Conservation (phyloP, 35 echinoderm and acorn worm genomes). For the Ophioderma brevispina region DNA sequence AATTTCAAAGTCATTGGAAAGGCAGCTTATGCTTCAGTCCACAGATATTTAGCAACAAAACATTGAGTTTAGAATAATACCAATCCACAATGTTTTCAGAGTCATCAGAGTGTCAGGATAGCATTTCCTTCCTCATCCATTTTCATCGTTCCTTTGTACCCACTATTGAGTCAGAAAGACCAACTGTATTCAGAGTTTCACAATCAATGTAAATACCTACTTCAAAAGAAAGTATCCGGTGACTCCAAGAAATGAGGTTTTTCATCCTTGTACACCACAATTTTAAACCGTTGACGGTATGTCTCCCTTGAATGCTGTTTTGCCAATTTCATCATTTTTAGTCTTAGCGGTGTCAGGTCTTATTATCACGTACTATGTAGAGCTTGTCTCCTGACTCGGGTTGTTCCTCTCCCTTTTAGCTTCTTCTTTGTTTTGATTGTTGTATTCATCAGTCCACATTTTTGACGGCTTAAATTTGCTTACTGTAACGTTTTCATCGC, state of each 20-base stretch:
- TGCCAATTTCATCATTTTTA: neutral
- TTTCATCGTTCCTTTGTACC: neutral
- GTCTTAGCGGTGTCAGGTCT: neutral
- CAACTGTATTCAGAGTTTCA: neutral
- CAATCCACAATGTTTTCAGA: neutral
- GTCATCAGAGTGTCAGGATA: neutral
- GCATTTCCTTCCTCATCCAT: neutral
- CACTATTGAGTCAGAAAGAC: neutral
- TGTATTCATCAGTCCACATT: too few relatives aligned
- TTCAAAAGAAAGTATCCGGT: neutral
- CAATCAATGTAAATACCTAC: neutral
- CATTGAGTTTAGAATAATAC: neutral
- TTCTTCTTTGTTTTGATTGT: too few relatives aligned
- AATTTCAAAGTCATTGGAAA: neutral
- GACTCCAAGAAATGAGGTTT: neutral
- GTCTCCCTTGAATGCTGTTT: neutral
- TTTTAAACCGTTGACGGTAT: neutral
- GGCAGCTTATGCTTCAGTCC: neutral
- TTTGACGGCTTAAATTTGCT: too few relatives aligned
- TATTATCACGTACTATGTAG: neutral
- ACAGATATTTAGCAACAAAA: constrained; percentile 3
- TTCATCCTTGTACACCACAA: neutral
- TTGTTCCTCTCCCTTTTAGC: too few relatives aligned
- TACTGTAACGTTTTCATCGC: too few relatives aligned
- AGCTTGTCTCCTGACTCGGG: too few relatives aligned